Base-by-base conservation (phyloP, 2,888 invertebrate genomes). In the Synanthedon formicaeformis region DNA sequence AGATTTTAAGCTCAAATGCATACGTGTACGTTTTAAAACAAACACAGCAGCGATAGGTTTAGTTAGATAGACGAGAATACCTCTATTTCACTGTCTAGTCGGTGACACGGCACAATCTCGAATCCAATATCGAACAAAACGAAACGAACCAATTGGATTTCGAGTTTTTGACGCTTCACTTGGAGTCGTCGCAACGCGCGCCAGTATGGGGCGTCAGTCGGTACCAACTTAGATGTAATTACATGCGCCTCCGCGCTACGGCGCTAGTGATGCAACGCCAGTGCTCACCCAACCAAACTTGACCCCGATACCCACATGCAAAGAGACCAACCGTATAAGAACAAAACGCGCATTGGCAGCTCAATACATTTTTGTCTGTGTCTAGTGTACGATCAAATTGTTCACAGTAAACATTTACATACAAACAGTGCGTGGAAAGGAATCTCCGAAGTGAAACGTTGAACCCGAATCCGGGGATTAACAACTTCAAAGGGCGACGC, bases 391-490 rank as follows among this genome's bases (percentile, higher is more conserved):
- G 64, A 68, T 66, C 64, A 69, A 74, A 72, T 71, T 69, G 69
- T 67, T 70, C 67, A 64, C 62, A 60, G 67, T 61, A 67, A 71
- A 68, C 70, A 68, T 69, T 65, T 66, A 61, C 63, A 67, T 64
- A 65, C 61, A 67, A 65, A 65, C 62, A 60, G 60, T 61, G 57
- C 54, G 50, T 51, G 51, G 58, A 55, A 61, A 56, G 54, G 60
- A 57, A 60, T 58, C 57, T 56, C 53, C 54, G 48, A 53, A 53
- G 48, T 53, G 51, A 60, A 63, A 65, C 58, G 61, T 53, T 57
- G 62, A 59, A 56, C 66, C 71, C 73, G 69, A 81, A 82, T 78
- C 80, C 77, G 67, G 57, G 82, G 82, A 84, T 84, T 84, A 83
- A 34, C 34, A 34, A 81, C 80, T 75, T 85, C 81, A 84, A 84